phyloP scores from a whole-genome alignment of 2,888 invertebrate genomes.

The Drosophila emarginata region DNA sequence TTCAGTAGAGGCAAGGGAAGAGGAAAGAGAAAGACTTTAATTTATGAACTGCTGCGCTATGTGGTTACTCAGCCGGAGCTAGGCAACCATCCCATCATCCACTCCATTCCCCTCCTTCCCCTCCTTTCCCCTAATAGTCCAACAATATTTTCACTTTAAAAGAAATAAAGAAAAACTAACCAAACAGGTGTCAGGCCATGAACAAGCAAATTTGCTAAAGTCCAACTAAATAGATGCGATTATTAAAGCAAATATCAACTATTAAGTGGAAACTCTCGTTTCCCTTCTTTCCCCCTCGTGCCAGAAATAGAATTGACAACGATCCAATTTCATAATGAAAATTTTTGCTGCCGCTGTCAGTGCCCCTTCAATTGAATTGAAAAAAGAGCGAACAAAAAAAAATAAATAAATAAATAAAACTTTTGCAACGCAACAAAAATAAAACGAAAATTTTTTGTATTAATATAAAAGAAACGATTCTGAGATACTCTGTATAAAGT shows the following conservation, averaged over 20 bases:
- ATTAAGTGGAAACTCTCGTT: not conserved
- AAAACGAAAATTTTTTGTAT: slow-evolving; percentile 17
- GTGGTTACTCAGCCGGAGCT: slow-evolving; percentile 17
- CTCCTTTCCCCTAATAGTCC: not conserved
- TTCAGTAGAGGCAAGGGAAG: slow-evolving; percentile 15
- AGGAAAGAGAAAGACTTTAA: slow-evolving; percentile 58
- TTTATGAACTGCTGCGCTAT: slow-evolving; percentile 64
- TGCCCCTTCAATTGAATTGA: slow-evolving; percentile 67
- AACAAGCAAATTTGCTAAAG: slow-evolving; percentile 23
- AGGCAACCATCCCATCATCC: slow-evolving; percentile 5
- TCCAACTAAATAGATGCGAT: not conserved
- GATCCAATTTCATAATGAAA: slow-evolving; percentile 82
- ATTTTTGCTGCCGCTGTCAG: slow-evolving; percentile 71
- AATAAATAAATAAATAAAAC: slow-evolving; percentile 41
- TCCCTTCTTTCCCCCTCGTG: not conserved
- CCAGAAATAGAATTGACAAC: slow-evolving; percentile 76
- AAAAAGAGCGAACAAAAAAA: slow-evolving; percentile 46
- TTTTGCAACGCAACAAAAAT: slow-evolving; percentile 20
- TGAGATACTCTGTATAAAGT: not conserved
- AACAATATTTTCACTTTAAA: slow-evolving; percentile 2
- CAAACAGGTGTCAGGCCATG: slow-evolving; percentile 52
- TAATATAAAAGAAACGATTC: not conserved
- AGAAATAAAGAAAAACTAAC: not conserved
- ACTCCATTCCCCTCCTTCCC: not conserved
- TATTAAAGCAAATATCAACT: slow-evolving; percentile 2